Base-by-base conservation (phyloP, 1,140 invertebrate species). In the Philotrypesis tridentata region DNA sequence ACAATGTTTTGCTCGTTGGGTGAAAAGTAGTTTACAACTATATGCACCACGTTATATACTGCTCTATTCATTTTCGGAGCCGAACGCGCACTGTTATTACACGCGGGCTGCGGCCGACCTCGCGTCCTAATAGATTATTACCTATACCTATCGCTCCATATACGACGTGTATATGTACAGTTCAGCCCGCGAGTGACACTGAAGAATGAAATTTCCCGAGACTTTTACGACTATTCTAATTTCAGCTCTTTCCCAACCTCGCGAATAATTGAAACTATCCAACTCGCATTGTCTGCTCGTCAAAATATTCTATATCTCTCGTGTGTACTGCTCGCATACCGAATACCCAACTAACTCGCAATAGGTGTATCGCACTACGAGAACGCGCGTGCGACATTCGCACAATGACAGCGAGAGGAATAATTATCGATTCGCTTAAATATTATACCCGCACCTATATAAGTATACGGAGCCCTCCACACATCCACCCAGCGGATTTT, bases 221-320 rank as follows among this genome's bases (percentile, higher is more conserved):
- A 43, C 12, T 43, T 43, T 43, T 11, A 9, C 40, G 11, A 43
- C 9, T 11, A 43, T 9, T 43, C 17, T 43, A 43, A 9, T 40
- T 12, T 40, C 12, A 9, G 11, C 12, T 43, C 17, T 43, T 43
- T 43, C 40, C 17, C 21, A 14, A 55, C 7, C 12, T 1, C 7
- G 40, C 0, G 21, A 31, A 14, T 14, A 48, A 78, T 65, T 43
- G 37, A 7, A n/a, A 27, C 23, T 33, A 61, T 14, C 12, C 25
- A 65, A 11, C 1, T n/a, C 73, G 5, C 40, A 68, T 78, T 67
- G 23, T 67, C 25, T 68, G 4, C 17, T 2, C 43, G 21, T 68
- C 37, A 68, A 68, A 78, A 55, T 27, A 29, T 43, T 77, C 27
- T 77, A 14, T 12, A 23, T n/a, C n/a, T n/a, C n/a, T n/a, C n/a